Evolutionary conservation across 2,888 invertebrate species (phyloP).

Genomic region (Corythucha ciliata): DNA sequence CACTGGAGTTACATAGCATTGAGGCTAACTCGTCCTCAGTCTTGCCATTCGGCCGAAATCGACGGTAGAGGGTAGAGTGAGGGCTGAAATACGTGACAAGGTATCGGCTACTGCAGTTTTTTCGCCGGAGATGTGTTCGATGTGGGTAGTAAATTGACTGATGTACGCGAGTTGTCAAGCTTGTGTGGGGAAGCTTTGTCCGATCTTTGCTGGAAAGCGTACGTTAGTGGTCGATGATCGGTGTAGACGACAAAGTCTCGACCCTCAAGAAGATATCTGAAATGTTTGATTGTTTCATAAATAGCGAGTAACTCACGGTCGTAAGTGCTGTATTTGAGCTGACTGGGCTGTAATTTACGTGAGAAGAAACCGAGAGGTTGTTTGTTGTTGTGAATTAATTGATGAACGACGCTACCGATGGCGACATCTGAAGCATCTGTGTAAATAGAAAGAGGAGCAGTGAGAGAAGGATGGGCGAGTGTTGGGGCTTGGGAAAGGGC

Average conservation of each 20-base stretch:
- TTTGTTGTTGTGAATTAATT: constrained; percentile 19
- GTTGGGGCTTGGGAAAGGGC: too few species aligned
- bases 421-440: constrained; percentile 18
- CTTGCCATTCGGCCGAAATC: neutral
- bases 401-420: constrained; percentile 22
- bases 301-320: too few species aligned
- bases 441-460: constrained; percentile 1
- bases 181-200: constrained; percentile 39
- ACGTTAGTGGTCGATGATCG: too few species aligned
- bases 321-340: constrained; percentile 38
- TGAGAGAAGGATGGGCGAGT: too few species aligned
- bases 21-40: constrained; percentile 6
- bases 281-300: too few species aligned
- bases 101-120: constrained; percentile 40
- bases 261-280: too few species aligned
- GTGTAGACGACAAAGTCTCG: too few species aligned
- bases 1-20: neutral
- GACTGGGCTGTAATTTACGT: constrained; percentile 33
- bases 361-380: constrained; percentile 33
- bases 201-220: constrained; percentile 25
- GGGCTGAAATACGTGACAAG: constrained; percentile 36
- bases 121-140: constrained; percentile 38
- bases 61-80: constrained; percentile 4
- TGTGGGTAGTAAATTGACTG: constrained; percentile 40
- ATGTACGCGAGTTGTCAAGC: constrained; percentile 37